Evolutionary conservation across 2,113 vertebrate genomes (phyloP).

Genomic region (Telmatochromis sp.): DNA sequence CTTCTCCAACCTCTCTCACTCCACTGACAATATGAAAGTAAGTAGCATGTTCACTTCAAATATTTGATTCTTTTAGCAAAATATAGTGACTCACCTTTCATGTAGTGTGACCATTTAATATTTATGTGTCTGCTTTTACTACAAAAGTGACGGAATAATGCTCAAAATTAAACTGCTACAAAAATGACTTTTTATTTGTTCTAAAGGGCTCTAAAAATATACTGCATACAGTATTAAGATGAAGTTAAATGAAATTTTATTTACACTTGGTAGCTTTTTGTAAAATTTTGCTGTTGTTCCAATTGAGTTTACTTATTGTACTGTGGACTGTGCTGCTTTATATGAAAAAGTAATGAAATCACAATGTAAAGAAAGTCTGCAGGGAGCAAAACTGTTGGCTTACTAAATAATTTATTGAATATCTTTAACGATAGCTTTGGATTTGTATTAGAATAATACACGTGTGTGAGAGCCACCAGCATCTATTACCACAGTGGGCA

Average conservation of each 20-base stretch:
- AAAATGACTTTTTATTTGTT: neutral
- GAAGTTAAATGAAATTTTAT: neutral
- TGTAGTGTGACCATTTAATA: neutral
- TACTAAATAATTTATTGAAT: neutral
- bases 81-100: neutral
- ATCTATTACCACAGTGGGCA: neutral
- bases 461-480: neutral
- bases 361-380: neutral
- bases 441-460: neutral
- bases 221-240: neutral
- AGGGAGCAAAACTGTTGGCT: neutral
- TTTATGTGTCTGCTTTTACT: neutral
- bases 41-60: neutral
- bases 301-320: neutral
- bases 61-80: neutral
- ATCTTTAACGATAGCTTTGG: neutral
- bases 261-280: neutral
- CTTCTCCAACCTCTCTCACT: conserved; percentile 58
- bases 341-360: neutral
- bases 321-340: neutral
- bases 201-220: neutral
- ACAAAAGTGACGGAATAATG: neutral
- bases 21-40: conserved; percentile 64
- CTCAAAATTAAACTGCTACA: neutral
- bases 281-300: neutral